phyloP scores from a whole-genome alignment of 2,797 vertebrate species.

The Falco peregrinus region DNA sequence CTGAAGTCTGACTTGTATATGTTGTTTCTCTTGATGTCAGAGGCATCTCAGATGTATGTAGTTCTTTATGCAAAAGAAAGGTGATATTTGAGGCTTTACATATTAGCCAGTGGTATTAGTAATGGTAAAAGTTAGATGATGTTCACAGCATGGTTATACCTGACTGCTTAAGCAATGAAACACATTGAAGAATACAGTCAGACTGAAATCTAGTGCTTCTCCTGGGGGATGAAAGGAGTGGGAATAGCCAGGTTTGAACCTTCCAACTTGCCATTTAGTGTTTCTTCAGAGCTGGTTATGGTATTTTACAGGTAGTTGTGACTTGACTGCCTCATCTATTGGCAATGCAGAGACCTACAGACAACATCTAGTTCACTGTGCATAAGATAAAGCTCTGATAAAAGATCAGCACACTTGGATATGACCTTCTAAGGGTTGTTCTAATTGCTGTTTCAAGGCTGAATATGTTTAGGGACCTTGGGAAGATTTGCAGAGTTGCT shows the following conservation, averaged over 20 bases:
- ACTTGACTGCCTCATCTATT: not conserved
- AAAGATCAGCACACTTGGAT: not conserved
- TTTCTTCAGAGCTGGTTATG: not conserved
- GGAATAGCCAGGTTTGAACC: not conserved
- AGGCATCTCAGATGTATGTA: not conserved
- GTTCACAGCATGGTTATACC: not conserved
- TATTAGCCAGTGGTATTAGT: not conserved
- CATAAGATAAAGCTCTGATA: constrained; percentile 23
- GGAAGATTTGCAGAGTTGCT: constrained; percentile 13
- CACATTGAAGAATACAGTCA: not conserved
- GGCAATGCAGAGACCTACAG: not conserved
- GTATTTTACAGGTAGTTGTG: not conserved
- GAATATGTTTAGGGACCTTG: constrained; percentile 58
- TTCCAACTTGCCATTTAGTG: not conserved
- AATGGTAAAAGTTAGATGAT: not conserved
- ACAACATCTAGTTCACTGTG: not conserved
- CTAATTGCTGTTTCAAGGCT: constrained; percentile 54
- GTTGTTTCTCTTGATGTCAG: not conserved
- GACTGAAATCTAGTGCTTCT: not conserved
- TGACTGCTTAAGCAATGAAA: not conserved
- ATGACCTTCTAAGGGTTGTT: constrained; percentile 28
- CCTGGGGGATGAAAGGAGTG: not conserved
- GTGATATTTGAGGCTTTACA: not conserved
- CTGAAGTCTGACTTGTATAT: not conserved
- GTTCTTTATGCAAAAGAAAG: not conserved